Evolutionary conservation across 2,888 invertebrate species (phyloP).

Genomic region (Thalpophila matura): DNA sequence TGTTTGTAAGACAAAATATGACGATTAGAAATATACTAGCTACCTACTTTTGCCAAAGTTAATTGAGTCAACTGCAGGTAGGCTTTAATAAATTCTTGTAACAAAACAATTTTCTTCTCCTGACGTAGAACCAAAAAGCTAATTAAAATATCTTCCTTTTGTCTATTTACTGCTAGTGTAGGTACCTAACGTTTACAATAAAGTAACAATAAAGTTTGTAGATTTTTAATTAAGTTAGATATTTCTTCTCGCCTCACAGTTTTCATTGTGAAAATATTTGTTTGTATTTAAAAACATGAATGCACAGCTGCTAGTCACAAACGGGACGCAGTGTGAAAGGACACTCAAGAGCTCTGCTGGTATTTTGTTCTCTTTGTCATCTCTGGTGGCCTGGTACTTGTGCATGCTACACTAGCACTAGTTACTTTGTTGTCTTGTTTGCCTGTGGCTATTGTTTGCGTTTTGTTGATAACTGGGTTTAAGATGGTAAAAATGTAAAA

Average conservation of each 20-base stretch:
- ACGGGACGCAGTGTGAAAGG: constrained; percentile 72
- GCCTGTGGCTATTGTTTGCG: constrained; percentile 58
- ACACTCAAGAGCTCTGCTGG: constrained; percentile 73
- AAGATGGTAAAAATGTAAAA: not conserved
- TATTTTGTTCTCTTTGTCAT: constrained; percentile 78
- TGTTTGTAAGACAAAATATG: no score
- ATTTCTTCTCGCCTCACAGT: constrained; percentile 6
- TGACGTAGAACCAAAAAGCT: no score
- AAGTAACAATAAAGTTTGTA: not conserved
- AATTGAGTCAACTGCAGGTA: no score
- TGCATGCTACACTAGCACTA: constrained; percentile 62
- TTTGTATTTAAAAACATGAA: constrained; percentile 29
- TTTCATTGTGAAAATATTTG: constrained; percentile 25
- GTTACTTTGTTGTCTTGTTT: constrained; percentile 70
- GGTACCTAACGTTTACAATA: no score
- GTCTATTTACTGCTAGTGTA: no score
- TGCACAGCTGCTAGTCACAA: constrained; percentile 61
- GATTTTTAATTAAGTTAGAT: not conserved
- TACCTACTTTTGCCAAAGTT: no score
- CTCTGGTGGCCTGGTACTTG: constrained; percentile 76
- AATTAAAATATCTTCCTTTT: no score
- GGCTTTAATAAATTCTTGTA: no score
- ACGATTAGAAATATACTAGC: no score
- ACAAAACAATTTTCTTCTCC: no score
- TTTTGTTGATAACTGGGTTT: constrained; percentile 25